These are phyloP conservation scores for Scomber japonicus DNA, from an alignment of 2,113 vertebrate genomes.

Conservation along the genomic window DNA sequence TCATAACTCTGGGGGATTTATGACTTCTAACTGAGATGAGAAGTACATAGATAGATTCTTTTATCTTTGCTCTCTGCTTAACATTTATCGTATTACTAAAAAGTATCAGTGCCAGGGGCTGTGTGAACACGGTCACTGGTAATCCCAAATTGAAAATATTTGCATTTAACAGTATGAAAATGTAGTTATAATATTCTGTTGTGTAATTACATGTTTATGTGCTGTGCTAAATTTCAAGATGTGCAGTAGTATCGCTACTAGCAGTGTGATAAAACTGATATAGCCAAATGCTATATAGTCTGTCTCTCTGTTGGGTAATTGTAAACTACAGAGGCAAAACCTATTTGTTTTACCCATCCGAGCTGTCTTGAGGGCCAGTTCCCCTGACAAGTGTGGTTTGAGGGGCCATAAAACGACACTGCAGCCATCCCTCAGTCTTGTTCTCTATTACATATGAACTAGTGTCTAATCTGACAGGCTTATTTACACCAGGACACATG, in stretches of 20 bases:
- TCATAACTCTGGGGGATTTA: conserved; percentile 58
- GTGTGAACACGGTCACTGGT: not conserved
- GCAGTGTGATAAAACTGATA: no score
- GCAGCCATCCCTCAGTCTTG: conserved; percentile 62
- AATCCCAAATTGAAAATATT: not conserved
- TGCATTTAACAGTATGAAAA: not conserved
- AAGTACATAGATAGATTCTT: conserved; percentile 53
- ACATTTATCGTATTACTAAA: conserved; percentile 47
- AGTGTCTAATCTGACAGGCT: conserved; percentile 69
- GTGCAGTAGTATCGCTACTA: not conserved
- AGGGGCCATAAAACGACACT: conserved; percentile 64
- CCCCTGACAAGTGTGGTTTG: conserved; percentile 71
- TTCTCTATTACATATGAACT: conserved; percentile 67
- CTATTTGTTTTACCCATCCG: conserved; percentile 48
- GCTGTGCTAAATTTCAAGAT: not conserved
- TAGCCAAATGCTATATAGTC: conserved; percentile 15
- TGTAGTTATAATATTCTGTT: not conserved
- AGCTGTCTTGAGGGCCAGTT: conserved; percentile 63
- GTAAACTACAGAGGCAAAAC: conserved; percentile 66
- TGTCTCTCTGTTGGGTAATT: conserved; percentile 62
- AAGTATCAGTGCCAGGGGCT: not conserved
- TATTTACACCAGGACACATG: conserved; percentile 75
- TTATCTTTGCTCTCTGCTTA: conserved; percentile 54
- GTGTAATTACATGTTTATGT: no score
- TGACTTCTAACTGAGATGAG: conserved; percentile 59